Conservation (phyloP, 2,888 invertebrate genomes). For the Tuta absoluta region DNA sequence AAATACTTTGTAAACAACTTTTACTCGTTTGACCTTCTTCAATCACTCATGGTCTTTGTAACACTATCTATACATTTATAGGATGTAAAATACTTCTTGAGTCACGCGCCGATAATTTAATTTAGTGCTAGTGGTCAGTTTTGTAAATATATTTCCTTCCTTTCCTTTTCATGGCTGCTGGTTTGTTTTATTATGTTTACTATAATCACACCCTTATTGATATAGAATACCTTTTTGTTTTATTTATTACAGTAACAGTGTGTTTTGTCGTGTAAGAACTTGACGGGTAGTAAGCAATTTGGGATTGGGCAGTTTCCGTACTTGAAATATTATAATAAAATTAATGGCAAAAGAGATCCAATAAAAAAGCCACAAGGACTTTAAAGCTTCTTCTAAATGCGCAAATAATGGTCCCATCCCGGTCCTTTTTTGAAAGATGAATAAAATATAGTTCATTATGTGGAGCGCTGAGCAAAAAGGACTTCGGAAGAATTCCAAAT, state of each 20-base stretch:
- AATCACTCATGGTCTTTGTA: neutral
- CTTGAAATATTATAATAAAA: neutral
- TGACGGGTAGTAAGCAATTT: neutral
- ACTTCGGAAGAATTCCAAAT: constrained; percentile 15
- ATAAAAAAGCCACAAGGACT: constrained; percentile 9
- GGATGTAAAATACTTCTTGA: constrained; percentile 1
- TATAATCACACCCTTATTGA: too few species aligned
- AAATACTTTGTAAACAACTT: neutral
- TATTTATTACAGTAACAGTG: too few species aligned
- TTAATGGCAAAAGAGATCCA: constrained; percentile 19
- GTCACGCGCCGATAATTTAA: constrained; percentile 3
- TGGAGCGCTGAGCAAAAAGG: constrained; percentile 11
- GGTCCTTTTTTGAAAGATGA: constrained; percentile 16
- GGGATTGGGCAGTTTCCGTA: neutral
- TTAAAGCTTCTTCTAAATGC: constrained; percentile 21
- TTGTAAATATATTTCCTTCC: neutral
- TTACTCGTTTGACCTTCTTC: neutral
- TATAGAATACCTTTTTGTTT: too few species aligned
- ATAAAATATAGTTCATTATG: constrained; percentile 24
- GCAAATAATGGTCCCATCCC: constrained; percentile 20
- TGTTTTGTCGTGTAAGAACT: too few species aligned
- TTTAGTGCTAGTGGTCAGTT: neutral
- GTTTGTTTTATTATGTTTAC: neutral
- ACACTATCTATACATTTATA: too few species aligned
- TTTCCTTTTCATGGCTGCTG: neutral